Conservation (phyloP, 2,113 vertebrate species). For the Rhea americana region DNA sequence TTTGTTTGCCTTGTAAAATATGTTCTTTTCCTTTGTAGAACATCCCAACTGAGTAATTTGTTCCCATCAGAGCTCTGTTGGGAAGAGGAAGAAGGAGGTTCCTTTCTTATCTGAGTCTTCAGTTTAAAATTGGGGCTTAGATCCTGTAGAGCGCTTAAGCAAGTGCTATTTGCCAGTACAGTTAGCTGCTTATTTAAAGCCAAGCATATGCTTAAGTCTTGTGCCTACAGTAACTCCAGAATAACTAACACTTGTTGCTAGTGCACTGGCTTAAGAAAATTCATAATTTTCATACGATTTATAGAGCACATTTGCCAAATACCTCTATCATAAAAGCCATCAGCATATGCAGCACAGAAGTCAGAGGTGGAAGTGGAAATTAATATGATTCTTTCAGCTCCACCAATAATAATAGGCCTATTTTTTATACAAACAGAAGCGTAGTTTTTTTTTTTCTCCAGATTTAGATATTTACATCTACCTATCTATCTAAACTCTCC, state of each 20-base stretch:
- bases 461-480: neutral
- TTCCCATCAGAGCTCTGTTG: neutral
- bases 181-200: neutral
- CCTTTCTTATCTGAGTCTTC: too few relatives aligned
- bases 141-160: constrained; percentile 20
- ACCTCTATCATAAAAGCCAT: neutral
- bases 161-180: neutral
- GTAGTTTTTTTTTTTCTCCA: neutral
- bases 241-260: neutral
- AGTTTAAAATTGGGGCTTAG: neutral
- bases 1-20: neutral
- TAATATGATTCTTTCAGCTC: neutral
- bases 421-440: neutral
- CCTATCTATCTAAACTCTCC: neutral
- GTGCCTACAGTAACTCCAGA: neutral
- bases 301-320: neutral
- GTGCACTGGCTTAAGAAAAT: neutral
- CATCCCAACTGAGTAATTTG: neutral
- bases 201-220: neutral
- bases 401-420: neutral
- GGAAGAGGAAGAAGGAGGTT: neutral
- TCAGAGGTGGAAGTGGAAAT: neutral
- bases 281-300: neutral
- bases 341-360: neutral
- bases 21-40: neutral